phyloP scores from a whole-genome alignment of 1,140 invertebrate genomes.

The Bombus vancouverensis region DNA sequence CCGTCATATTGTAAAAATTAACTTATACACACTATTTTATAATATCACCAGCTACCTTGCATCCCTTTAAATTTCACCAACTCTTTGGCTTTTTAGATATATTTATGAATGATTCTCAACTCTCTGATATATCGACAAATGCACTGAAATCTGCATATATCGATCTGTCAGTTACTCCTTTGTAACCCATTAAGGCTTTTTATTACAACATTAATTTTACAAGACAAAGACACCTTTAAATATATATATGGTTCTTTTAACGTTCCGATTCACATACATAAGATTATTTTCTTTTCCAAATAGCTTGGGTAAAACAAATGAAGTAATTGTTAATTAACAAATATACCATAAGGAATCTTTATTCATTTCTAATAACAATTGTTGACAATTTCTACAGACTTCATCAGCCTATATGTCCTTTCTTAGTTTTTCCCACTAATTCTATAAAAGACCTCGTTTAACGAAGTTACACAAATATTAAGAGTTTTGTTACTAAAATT shows the following conservation, averaged over 20 bases:
- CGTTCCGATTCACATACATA: not conserved
- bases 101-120: constrained; percentile 23
- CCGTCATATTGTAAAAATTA: constrained; percentile 86
- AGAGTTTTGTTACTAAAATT: constrained; percentile 13
- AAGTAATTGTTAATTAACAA: constrained; percentile 14
- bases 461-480: constrained; percentile 6
- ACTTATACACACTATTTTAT: constrained; percentile 57
- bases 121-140: constrained; percentile 38
- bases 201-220: constrained; percentile 20
- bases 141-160: constrained; percentile 50
- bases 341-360: constrained; percentile 33
- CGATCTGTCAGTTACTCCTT: constrained; percentile 34
- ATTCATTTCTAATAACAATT: constrained; percentile 16
- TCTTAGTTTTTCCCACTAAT: constrained; percentile 7
- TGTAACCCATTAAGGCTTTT: constrained; percentile 52
- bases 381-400: not conserved
- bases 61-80: constrained; percentile 66
- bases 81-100: constrained; percentile 42
- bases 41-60: constrained; percentile 71
- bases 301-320: not conserved
- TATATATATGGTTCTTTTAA: constrained; percentile 1
- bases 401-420: not conserved
- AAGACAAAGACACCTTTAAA: constrained; percentile 33
- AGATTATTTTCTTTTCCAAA: not conserved
- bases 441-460: constrained; percentile 15